These are phyloP conservation scores for Podabrus alpinus DNA, from an alignment of 2,888 invertebrate genomes.

Conservation along the genomic window DNA sequence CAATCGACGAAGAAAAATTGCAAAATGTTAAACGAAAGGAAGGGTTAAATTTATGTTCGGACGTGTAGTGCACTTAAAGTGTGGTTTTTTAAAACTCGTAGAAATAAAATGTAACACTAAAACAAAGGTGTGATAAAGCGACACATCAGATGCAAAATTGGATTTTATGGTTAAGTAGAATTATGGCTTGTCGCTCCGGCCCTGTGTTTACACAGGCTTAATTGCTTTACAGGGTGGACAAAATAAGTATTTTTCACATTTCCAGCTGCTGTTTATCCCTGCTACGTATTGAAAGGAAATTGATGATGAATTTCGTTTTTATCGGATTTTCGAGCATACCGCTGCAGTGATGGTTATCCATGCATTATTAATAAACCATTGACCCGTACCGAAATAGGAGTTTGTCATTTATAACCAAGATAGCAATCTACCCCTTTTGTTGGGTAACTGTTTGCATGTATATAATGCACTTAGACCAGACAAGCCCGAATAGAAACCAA, in stretches of 20 bases:
- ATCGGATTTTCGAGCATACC: slow-evolving; percentile 6
- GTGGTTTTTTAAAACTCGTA: background rate
- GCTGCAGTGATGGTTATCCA: slow-evolving; percentile 16
- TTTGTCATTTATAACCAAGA: slow-evolving; percentile 15
- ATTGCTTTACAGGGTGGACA: background rate
- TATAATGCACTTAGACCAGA: slow-evolving; percentile 5
- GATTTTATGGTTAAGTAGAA: background rate
- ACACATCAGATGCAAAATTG: background rate
- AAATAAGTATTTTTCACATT: background rate
- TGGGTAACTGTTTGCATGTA: slow-evolving; percentile 2
- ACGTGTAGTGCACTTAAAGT: background rate
- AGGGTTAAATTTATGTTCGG: background rate
- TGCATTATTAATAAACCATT: slow-evolving; percentile 26
- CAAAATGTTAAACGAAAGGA: background rate
- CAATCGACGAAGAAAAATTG: background rate
- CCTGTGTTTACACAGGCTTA: background rate
- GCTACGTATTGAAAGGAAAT: background rate
- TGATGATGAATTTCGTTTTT: background rate
- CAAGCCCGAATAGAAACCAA: background rate
- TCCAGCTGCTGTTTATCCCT: background rate
- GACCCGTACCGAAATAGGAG: slow-evolving; percentile 22
- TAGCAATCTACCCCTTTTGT: slow-evolving; percentile 17
- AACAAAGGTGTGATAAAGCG: background rate
- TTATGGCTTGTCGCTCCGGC: background rate
- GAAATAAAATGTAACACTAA: background rate